Conservation (phyloP, 2,113 vertebrate genomes). For the Formicarius rufipectus region DNA sequence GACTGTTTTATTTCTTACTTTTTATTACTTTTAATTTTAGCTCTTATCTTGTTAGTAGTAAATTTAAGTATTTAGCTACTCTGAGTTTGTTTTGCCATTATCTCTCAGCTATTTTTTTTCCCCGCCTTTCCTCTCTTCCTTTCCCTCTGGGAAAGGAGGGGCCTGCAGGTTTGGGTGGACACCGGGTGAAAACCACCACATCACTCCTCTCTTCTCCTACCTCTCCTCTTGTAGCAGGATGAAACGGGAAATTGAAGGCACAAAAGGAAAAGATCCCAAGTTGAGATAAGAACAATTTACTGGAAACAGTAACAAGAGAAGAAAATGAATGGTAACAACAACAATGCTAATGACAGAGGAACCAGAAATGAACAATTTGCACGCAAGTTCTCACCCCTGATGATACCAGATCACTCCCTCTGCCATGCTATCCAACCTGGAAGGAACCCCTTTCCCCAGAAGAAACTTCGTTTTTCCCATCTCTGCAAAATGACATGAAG, state of each 20-base stretch:
- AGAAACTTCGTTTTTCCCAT: not conserved
- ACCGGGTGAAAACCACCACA: too few relatives aligned
- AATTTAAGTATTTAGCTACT: too few relatives aligned
- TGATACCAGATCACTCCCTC: not conserved
- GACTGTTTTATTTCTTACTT: too few relatives aligned
- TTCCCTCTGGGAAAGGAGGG: too few relatives aligned
- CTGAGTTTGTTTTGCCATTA: too few relatives aligned
- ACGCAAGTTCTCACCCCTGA: not conserved
- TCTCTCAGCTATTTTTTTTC: too few relatives aligned
- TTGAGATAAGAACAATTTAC: not conserved
- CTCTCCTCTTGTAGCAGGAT: not conserved
- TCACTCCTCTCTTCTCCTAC: fast-evolving
- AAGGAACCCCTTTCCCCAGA: not conserved
- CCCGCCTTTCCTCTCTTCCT: too few relatives aligned
- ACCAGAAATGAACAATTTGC: fast-evolving
- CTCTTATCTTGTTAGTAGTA: too few relatives aligned
- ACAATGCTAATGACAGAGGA: not conserved
- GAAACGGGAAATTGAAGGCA: not conserved
- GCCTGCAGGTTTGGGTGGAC: too few relatives aligned
- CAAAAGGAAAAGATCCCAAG: not conserved
- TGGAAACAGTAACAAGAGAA: not conserved
- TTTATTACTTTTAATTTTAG: too few relatives aligned
- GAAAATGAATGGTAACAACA: not conserved
- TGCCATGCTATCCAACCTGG: not conserved
- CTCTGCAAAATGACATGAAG: fast-evolving